Evolutionary conservation across 1,140 invertebrate species (phyloP), one percentile per base, ranked within the genome.

Genomic region (Odontomachus brunneus): DNA sequence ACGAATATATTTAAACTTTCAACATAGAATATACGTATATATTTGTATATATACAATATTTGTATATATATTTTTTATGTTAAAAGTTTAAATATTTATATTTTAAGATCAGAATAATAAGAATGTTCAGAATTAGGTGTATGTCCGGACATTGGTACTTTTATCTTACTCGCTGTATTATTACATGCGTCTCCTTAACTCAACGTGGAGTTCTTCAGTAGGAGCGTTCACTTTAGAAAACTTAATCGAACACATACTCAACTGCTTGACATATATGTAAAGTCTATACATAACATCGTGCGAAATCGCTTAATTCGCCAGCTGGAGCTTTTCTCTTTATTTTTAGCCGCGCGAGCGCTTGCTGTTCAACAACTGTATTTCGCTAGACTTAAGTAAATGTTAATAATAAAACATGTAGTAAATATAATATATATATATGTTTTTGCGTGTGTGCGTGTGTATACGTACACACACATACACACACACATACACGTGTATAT

Each of bases 351-450:
- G 53, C 51, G 82, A 81, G 62, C 44, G 55, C 53, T 67, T 59
- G 57, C 57, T 60, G 19, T 84, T 81, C 29, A 74, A 88, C 83
- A 78, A 85, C 72, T 83, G 66, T 67, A 65, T 59, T 38, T 67
- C 59, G 76, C 62, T 84, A 84, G 59, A 82, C 76, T 87, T 83
- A 66, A 65, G 9, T 84, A 74, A 24, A 33, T 86, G 65, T 84
- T 82, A 82, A 90, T 90, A 90, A 86, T 90, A 89, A 89, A 90
- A 90, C 80, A 84, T 73, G 74, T 85, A 87, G 62, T 88, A 89
- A 90, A 90, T 89, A 82, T 84, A 74, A 85, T 83, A 44, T 84
- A 11, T 80, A 82, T 71, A 33, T 66, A 82, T 82, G 83, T 63
- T 62, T 59, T 26, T 62, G n/a, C 26, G 57, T 26, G 24, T 7